Evolutionary conservation across 2,888 invertebrate species (phyloP), one percentile per base, ranked within the genome.

Genomic region (Hartigia nigra): DNA sequence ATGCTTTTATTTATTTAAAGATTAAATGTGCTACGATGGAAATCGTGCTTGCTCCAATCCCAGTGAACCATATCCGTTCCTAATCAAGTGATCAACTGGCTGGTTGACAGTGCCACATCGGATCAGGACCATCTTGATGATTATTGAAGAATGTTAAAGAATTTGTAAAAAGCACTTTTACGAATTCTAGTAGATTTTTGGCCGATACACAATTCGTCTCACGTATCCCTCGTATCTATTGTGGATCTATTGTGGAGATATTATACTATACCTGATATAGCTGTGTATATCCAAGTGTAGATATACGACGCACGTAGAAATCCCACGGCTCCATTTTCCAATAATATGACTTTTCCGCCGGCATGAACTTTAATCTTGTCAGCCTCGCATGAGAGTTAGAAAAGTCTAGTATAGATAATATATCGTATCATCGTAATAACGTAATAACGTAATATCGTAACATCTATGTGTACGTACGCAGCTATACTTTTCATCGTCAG

Each of bases 321-420:
- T 77, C 78, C 82, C 70, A 80, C 75, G 82, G 70, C 76, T 81
- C 81, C 82, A 81, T 85, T 84, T 86, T 82, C 84, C 82, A 84
- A 83, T 86, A 86, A 86, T 85, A 86, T 80, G 81, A 76, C 83
- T 81, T 79, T 80, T 78, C 78, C 82, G 74, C 39, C 34, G 70
- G 75, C 76, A 69, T 74, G 81, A 81, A 79, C 82, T 84, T 85
- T 84, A 86, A 85, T 86, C 86, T 86, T 81, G 84, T 85, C 84
- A 84, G 82, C 79, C 80, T 74, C 82, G 84, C 75, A 83, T 82
- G 80, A 82, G 82, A 86, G 79, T 55, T 55, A 23, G 23, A 55
- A 55, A 55, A 55, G 23, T 55, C 4, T 23, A 55, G 39, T 55
- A 23, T 23, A 55, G 39, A 14, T 55, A 55, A 55, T 55, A 55